phyloP scores from a whole-genome alignment of 2,113 vertebrate genomes.

The Amazona guildingii region DNA sequence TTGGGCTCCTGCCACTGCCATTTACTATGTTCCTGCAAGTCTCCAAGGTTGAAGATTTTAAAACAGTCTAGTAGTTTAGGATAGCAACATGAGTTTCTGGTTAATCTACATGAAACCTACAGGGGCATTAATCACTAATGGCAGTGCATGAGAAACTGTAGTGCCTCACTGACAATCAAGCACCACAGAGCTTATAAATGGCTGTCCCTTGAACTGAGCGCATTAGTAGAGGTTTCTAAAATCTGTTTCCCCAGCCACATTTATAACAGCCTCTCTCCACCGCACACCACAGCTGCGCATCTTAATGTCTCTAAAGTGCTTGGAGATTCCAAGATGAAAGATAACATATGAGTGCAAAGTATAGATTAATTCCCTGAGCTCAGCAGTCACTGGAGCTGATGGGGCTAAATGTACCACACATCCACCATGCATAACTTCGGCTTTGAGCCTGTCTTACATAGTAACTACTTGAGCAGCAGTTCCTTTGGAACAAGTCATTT shows the following conservation, averaged over 20 bases:
- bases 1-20: background rate
- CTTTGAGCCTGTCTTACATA: background rate
- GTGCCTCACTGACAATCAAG: background rate
- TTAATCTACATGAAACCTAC: background rate
- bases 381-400: background rate
- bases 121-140: background rate
- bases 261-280: background rate
- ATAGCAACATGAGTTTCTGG: background rate
- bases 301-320: slow-evolving; percentile 21
- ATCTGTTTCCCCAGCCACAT: background rate
- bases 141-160: background rate
- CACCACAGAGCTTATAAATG: background rate
- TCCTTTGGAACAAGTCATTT: background rate
- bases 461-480: background rate
- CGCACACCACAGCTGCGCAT: background rate
- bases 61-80: background rate
- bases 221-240: background rate
- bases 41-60: background rate
- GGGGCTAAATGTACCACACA: background rate
- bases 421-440: background rate
- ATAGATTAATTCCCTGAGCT: slow-evolving; percentile 22
- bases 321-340: slow-evolving; percentile 17
- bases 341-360: background rate
- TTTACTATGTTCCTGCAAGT: background rate
- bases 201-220: background rate